Evolutionary conservation across 2,888 invertebrate genomes (phyloP), one percentile per base, ranked within the genome.

Genomic region (Coelinius sp.): DNA sequence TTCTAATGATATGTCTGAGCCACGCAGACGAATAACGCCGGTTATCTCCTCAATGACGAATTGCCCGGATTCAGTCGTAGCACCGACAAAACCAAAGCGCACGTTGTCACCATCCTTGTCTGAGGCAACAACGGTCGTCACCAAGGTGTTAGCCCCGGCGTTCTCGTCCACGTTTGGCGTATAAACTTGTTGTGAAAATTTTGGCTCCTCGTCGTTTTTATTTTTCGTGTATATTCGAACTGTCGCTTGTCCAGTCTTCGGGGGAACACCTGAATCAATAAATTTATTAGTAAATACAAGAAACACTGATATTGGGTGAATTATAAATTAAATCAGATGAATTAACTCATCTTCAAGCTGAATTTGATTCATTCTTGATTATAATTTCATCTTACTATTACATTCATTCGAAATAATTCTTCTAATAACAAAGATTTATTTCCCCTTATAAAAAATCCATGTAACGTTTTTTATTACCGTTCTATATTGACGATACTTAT

Each of bases 21-120:
- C 94, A 83, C 96, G 96, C 68, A 97, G 89, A 75, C 97, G 93
- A 80, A 97, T 97, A 31, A 97, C 97, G 79, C 97, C 97, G 59
- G 97, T 97, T 76, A 97, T 96, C 88, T 97, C 96, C 89, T 97
- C 97, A 78, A 97, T 97, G 17, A 96, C 96, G 87, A 97, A 97
- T 86, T 97, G 97, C 0, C 97, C 97, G 0, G 96, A 96, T 66
- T 93, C 94, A 0, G 95, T 96, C 73, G 94, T 95, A 27, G 96
- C 96, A 10, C 96, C 96, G 59, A 96, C 96, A 88, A 95, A 95
- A 62, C 95, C 95, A 84, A 97, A 98, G 68, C 96, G 91, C 4
- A 98, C 97, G 88, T 97, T 97, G 87, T 98, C 98, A 8, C 98
- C 98, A 87, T 98, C 98, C 88, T 97, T 97, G 86, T 98, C 98